Conservation (phyloP, 2,888 invertebrate genomes). For the Hypsopygia costalis region DNA sequence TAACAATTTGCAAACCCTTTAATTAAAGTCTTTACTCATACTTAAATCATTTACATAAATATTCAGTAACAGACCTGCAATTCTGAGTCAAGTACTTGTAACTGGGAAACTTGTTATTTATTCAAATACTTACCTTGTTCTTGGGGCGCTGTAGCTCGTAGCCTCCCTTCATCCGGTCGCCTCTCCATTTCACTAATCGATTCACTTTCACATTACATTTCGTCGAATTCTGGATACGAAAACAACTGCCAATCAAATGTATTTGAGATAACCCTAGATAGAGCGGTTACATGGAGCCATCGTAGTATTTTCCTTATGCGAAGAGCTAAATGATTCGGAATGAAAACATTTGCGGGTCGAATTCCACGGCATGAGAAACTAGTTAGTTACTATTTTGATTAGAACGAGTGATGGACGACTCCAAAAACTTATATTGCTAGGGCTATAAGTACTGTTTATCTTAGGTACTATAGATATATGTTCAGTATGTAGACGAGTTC, state of each 20-base stretch:
- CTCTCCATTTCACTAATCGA: slow-evolving; percentile 65
- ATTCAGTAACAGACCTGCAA: neutral
- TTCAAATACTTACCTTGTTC: slow-evolving; percentile 51
- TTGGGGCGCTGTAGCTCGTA: slow-evolving; percentile 53
- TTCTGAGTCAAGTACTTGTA: slow-evolving; percentile 2
- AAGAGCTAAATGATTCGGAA: too few relatives aligned
- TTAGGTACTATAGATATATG: too few relatives aligned
- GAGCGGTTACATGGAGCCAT: slow-evolving; percentile 6
- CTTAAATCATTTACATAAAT: too few relatives aligned
- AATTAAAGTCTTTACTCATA: too few relatives aligned
- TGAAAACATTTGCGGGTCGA: neutral
- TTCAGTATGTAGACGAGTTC: too few relatives aligned
- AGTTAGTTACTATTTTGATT: too few relatives aligned
- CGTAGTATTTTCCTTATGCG: neutral
- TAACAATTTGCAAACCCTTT: too few relatives aligned
- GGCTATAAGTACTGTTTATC: too few relatives aligned
- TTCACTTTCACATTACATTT: slow-evolving; percentile 48
- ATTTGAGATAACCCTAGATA: neutral
- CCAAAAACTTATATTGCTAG: too few relatives aligned
- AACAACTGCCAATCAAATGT: slow-evolving; percentile 17
- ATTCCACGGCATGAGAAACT: too few relatives aligned
- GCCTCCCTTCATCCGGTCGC: slow-evolving; percentile 56
- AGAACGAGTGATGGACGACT: too few relatives aligned
- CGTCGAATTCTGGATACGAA: slow-evolving; percentile 18
- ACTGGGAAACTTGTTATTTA: slow-evolving; percentile 6